Conservation (phyloP, 2,888 invertebrate genomes). For the Electrophaes corylata region DNA sequence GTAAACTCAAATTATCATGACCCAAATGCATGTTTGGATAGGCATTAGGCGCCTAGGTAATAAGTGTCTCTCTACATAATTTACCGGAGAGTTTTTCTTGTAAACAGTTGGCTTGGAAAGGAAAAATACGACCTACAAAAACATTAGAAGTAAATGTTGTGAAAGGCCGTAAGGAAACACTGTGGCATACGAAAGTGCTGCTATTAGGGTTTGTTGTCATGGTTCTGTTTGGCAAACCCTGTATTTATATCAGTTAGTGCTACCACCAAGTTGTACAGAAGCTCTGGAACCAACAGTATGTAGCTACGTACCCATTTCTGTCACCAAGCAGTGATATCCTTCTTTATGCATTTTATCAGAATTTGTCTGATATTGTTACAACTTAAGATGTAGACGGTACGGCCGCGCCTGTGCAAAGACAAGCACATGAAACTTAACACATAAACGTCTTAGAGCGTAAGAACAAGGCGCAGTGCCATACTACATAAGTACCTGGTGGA, state of each 20-base stretch:
- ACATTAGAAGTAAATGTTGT: background rate
- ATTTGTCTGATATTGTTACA: no score
- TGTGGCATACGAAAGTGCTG: background rate
- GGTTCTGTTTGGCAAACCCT: background rate
- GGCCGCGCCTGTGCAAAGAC: no score
- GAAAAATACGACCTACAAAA: constrained; percentile 6
- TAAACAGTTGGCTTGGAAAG: background rate
- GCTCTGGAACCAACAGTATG: no score
- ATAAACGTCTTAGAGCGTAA: no score
- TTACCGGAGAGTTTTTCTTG: constrained; percentile 1
- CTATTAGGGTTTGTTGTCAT: background rate
- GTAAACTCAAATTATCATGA: constrained; percentile 11
- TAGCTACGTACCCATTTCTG: no score
- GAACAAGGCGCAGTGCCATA: no score
- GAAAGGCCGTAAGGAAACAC: background rate
- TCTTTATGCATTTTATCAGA: no score
- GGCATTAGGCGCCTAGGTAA: constrained; percentile 2
- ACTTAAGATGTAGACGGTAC: no score
- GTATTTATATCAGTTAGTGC: background rate
- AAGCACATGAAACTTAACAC: no score
- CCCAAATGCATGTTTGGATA: constrained; percentile 12
- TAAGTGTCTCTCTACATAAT: constrained; percentile 6
- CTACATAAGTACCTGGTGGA: no score
- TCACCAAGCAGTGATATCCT: no score
- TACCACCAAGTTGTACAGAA: background rate